Conservation (phyloP, 1,140 invertebrate genomes). For the Ips nitidus region DNA sequence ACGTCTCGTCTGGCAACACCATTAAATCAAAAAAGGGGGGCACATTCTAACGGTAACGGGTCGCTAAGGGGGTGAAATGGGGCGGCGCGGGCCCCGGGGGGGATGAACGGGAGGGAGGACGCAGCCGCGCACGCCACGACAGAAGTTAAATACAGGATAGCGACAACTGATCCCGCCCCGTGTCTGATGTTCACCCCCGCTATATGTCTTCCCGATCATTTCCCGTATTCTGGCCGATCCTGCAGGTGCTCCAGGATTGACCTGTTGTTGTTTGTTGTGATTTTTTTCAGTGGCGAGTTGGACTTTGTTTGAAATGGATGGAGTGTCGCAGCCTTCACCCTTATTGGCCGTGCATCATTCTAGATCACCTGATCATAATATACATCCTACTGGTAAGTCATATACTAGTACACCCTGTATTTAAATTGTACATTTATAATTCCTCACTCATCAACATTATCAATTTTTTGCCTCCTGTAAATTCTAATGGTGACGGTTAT, state of each 20-base stretch:
- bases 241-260: constrained; percentile 6
- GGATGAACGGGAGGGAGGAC: constrained; percentile 21
- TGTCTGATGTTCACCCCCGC: constrained; percentile 31
- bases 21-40: constrained; percentile 25
- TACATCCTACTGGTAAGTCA: constrained; percentile 28
- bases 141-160: constrained; percentile 53
- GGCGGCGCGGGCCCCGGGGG: constrained; percentile 17
- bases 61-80: constrained; percentile 24
- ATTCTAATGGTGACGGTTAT: no score
- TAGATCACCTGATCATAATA: constrained; percentile 24
- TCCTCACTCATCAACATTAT: no score
- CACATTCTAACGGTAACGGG: constrained; percentile 28
- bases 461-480: no score
- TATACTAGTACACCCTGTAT: no score
- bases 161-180: constrained; percentile 51
- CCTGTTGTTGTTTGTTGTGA: constrained; percentile 4
- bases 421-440: no score
- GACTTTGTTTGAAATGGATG: constrained; percentile 10
- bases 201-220: constrained; percentile 36
- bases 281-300: not conserved
- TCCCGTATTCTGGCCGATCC: constrained; percentile 14
- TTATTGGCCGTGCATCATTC: constrained; percentile 19
- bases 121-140: constrained; percentile 43
- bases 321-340: constrained; percentile 15
- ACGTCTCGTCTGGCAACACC: constrained; percentile 12